A percentile compares a stretch with the other conserved stretches of the same genome.
These are phyloP conservation scores for Ophion ellenae DNA, from an alignment of 2,888 invertebrate species.

Conservation along the genomic window DNA sequence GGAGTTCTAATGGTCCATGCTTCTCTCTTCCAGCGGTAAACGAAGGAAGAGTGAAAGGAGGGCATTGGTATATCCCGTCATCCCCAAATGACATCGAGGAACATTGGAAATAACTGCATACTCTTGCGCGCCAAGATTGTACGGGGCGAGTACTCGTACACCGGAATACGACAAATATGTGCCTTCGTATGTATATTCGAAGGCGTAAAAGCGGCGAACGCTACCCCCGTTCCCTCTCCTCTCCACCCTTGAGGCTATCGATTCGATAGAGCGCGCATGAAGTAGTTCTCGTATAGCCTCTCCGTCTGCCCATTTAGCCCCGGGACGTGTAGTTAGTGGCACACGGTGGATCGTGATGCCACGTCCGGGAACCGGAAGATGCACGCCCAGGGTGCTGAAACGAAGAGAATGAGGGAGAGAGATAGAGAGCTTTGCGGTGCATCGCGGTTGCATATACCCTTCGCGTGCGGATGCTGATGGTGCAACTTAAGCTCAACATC, in stretches of 20 bases:
- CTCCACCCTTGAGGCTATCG: conserved; percentile 37
- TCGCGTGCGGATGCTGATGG: conserved; percentile 46
- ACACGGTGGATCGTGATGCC: conserved; percentile 53
- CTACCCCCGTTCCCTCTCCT: not conserved
- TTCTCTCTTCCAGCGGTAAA: not conserved
- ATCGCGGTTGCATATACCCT: conserved; percentile 35
- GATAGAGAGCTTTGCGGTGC: conserved; percentile 5
- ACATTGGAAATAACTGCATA: not conserved
- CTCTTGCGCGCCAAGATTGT: not conserved
- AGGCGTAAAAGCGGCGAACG: conserved; percentile 36
- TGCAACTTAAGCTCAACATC: conserved; percentile 34
- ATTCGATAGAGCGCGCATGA: conserved; percentile 55
- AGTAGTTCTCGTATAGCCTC: conserved; percentile 47
- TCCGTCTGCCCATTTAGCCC: conserved; percentile 32
- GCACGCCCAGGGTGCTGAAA: conserved; percentile 44
- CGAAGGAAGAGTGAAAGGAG: not conserved
- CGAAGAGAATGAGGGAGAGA: not conserved
- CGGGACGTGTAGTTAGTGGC: conserved; percentile 45
- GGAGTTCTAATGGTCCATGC: not conserved
- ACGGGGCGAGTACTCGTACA: not conserved
- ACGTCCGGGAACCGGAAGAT: conserved; percentile 62
- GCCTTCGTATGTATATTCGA: conserved; percentile 20
- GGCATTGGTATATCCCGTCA: not conserved
- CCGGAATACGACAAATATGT: conserved; percentile 10
- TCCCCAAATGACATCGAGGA: conserved; percentile 20